phyloP scores from a whole-genome alignment of 2,113 vertebrate genomes.

The Myrmecophaga tridactyla region DNA sequence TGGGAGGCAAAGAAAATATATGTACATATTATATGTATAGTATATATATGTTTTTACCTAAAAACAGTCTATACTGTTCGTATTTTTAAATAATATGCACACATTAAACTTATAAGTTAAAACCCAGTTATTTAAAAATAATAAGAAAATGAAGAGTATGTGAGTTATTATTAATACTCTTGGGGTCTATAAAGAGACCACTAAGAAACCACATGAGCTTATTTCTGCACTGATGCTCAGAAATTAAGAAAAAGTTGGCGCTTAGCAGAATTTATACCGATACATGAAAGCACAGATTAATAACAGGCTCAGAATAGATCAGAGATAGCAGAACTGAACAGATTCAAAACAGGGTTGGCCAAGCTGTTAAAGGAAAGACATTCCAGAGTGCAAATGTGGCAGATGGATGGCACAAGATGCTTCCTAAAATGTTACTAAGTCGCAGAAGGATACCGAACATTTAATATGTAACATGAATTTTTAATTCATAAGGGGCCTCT shows the following conservation, averaged over 20 bases:
- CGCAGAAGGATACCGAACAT: slow-evolving; percentile 52
- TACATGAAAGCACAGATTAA: slow-evolving; percentile 25
- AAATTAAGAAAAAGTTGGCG: slow-evolving; percentile 33
- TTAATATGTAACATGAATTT: slow-evolving; percentile 15
- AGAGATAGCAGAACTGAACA: not conserved
- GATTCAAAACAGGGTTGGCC: slow-evolving; percentile 6
- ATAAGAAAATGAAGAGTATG: not conserved
- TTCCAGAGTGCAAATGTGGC: slow-evolving; percentile 48
- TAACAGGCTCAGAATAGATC: slow-evolving; percentile 39
- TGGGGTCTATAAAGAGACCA: not conserved
- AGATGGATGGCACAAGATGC: slow-evolving; percentile 57
- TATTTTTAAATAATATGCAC: slow-evolving; percentile 40
- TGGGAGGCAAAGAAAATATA: not conserved
- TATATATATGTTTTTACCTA: not conserved
- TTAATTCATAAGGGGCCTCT: slow-evolving; percentile 31
- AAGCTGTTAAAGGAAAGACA: slow-evolving; percentile 49
- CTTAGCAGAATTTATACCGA: slow-evolving; percentile 36
- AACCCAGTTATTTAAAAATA: slow-evolving; percentile 52
- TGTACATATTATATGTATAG: too few species aligned
- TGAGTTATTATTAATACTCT: slow-evolving; percentile 32
- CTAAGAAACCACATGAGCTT: not conserved
- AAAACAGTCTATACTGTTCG: slow-evolving; percentile 13
- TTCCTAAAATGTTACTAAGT: slow-evolving; percentile 49
- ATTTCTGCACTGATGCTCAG: slow-evolving; percentile 14
- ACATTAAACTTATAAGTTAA: slow-evolving; percentile 17